These are phyloP conservation scores for Thaleichthys pacificus DNA, from an alignment of 2,797 vertebrate genomes.

Conservation along the genomic window DNA sequence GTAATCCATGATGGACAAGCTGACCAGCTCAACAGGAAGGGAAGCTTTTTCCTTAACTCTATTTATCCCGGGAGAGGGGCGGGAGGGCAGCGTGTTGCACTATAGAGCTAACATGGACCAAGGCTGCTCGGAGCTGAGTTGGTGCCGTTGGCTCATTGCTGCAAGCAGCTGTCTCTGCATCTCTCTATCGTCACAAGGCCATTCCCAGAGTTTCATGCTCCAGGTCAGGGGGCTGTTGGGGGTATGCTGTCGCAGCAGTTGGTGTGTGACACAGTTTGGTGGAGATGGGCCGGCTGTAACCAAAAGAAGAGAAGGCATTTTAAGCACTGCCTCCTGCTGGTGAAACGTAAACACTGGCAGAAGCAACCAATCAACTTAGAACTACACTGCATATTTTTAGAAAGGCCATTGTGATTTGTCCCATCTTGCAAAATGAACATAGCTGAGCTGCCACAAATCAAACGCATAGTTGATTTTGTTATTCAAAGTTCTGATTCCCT, in stretches of 20 bases:
- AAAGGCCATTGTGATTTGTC: not conserved
- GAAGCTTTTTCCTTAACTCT: not conserved
- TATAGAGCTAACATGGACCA: conserved; percentile 33
- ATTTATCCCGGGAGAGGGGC: conserved; percentile 11
- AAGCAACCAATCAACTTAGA: not conserved
- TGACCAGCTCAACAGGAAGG: conserved; percentile 10
- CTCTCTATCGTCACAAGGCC: conserved; percentile 49
- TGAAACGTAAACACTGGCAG: not conserved
- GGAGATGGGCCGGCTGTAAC: conserved; percentile 8
- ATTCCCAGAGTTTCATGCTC: conserved; percentile 45
- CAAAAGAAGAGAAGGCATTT: not conserved
- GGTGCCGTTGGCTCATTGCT: conserved; percentile 41
- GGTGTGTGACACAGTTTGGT: conserved; percentile 50
- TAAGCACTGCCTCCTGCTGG: conserved; percentile 63
- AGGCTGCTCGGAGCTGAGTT: conserved; percentile 17
- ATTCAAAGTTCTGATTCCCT: not conserved
- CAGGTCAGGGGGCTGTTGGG: conserved; percentile 26
- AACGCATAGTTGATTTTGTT: not conserved
- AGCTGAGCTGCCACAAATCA: not conserved
- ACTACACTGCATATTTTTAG: conserved; percentile 6
- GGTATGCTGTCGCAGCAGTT: conserved; percentile 53
- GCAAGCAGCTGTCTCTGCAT: conserved; percentile 62
- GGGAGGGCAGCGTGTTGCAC: conserved; percentile 20
- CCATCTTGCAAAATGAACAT: not conserved
- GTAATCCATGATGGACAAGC: not conserved